These are phyloP conservation scores for Machimus atricapillus DNA, from an alignment of 2,888 invertebrate species.

Conservation along the genomic window DNA sequence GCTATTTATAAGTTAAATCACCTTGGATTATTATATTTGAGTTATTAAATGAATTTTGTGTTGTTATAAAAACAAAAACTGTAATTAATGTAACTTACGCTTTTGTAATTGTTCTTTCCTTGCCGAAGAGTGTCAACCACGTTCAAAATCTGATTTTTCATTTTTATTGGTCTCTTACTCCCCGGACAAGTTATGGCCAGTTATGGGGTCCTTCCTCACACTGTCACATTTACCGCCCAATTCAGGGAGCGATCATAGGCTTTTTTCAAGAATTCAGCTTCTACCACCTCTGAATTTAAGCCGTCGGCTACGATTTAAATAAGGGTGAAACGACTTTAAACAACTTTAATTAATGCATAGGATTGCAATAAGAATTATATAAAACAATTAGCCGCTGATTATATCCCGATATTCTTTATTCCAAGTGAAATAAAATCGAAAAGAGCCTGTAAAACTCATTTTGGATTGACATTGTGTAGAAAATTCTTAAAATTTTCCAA, in stretches of 20 bases:
- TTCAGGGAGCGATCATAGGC: background rate
- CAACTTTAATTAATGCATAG: background rate
- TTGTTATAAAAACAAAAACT: slow-evolving; percentile 36
- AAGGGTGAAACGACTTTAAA: background rate
- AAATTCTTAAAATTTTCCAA: too few species aligned
- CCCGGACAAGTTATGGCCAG: background rate
- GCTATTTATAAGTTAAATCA: slow-evolving; percentile 30
- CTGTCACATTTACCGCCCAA: background rate
- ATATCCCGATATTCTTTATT: background rate
- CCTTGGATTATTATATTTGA: slow-evolving; percentile 35
- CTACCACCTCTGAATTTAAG: too few species aligned
- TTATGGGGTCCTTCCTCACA: background rate
- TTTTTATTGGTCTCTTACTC: background rate
- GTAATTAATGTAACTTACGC: slow-evolving; percentile 30
- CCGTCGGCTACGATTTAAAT: too few species aligned
- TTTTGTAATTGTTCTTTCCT: slow-evolving; percentile 29
- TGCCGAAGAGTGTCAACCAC: background rate
- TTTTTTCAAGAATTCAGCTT: too few species aligned
- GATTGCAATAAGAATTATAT: background rate
- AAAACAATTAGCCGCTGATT: background rate
- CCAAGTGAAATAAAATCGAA: too few species aligned
- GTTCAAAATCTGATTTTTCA: background rate
- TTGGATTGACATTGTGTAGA: too few species aligned
- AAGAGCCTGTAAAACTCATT: too few species aligned
- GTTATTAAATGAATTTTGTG: slow-evolving; percentile 39